Base-by-base conservation (phyloP, 2,113 vertebrate species). In the Tyrannus savana region DNA sequence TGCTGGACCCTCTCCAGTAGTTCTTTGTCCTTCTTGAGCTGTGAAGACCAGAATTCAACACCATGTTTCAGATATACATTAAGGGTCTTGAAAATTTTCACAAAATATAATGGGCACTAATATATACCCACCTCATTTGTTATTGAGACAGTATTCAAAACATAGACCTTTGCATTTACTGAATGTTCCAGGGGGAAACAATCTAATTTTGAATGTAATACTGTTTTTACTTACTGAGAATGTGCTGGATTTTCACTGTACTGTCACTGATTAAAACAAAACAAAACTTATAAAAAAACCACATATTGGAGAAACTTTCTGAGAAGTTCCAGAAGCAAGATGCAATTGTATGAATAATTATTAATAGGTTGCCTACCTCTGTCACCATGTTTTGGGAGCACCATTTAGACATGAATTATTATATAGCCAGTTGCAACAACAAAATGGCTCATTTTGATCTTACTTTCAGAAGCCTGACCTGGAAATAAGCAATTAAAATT, bases 1-100 rank as follows among this genome's bases (percentile, higher is more conserved):
- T 0, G 0, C 37, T 60, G 7, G 16, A 22, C 19, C 7, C 3
- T 19, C 7, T 60, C 10, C 39, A 39, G 33, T 5, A 46, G 23
- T 4, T 39, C 19, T 8, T n/a, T 59, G 9, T 30, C 41, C 66
- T 39, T 60, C 7, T 25, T 41, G 21, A 22, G 5, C 19, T 60
- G 13, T 53, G 4, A 14, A n/a, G 19, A 46, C 33, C 8, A 41
- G 53, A 83, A 83, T 1, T 53, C 28, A 68, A 19, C n/a, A 62
- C 9, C 82, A 30, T 30, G 41, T 3, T 68, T 7, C 62, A 60
- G 69, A 4, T 46, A 41, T 25, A 81, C 3, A 6, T 13, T 25
- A 22, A 9, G 10, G 16, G 10, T n/a, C 3, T 19, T 53, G 14
- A 56, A 17, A 44, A 9, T 31, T 78, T 62, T 44, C 25, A 33